Evolutionary conservation across 2,113 vertebrate genomes (phyloP).

Genomic region (Motacilla alba): DNA sequence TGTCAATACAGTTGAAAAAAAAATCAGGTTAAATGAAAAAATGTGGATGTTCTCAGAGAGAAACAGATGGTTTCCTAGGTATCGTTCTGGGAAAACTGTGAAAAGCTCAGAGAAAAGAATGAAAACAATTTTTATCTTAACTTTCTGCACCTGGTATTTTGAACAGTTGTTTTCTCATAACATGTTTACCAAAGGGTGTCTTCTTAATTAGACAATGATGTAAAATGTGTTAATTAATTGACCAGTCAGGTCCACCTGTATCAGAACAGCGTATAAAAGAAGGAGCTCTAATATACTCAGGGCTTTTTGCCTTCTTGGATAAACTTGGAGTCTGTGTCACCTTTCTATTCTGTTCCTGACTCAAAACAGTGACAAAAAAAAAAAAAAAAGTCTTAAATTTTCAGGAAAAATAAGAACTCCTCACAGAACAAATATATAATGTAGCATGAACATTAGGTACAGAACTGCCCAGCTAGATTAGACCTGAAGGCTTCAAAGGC

Average conservation of each 20-base stretch:
- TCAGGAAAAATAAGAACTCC: neutral
- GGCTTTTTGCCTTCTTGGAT: neutral
- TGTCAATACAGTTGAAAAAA: neutral
- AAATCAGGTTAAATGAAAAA: neutral
- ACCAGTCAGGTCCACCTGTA: neutral
- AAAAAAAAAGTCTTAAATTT: neutral
- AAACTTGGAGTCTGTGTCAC: neutral
- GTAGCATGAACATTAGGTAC: fast-evolving
- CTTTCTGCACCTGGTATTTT: too few relatives aligned
- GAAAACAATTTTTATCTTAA: too few relatives aligned
- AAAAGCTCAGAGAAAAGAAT: too few relatives aligned
- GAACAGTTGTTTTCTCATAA: too few relatives aligned
- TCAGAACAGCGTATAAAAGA: neutral
- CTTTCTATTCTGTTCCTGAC: neutral
- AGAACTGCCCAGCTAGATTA: neutral
- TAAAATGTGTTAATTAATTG: neutral
- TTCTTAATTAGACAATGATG: too few relatives aligned
- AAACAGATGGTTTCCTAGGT: too few relatives aligned
- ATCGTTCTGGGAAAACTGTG: too few relatives aligned
- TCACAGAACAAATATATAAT: neutral
- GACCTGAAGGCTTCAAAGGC: neutral
- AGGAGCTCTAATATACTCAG: neutral
- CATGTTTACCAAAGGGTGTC: too few relatives aligned
- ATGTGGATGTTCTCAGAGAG: too few relatives aligned
- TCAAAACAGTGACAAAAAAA: neutral